phyloP scores from a whole-genome alignment of 2,113 vertebrate species.

The Saguinus imperator region DNA sequence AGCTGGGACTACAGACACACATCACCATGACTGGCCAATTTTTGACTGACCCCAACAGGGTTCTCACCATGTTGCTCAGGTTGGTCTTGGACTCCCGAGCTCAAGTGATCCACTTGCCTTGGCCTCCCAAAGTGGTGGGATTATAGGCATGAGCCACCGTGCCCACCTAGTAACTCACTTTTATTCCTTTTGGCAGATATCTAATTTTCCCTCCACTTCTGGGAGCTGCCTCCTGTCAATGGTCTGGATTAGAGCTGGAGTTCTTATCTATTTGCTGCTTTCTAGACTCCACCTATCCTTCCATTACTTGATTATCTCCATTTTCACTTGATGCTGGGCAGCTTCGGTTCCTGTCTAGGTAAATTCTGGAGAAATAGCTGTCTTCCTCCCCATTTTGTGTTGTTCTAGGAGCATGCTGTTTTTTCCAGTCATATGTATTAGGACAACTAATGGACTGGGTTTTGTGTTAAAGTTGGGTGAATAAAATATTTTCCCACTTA shows the following conservation, averaged over 20 bases:
- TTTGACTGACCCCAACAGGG: too few species aligned
- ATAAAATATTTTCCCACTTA: slow-evolving; percentile 55
- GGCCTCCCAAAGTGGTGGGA: too few species aligned
- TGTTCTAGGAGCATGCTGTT: background rate
- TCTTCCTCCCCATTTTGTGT: background rate
- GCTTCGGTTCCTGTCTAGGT: background rate
- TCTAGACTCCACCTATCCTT: background rate
- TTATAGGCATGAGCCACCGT: too few species aligned
- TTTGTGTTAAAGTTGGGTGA: background rate
- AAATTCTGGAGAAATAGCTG: background rate
- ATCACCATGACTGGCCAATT: too few species aligned
- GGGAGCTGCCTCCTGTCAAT: background rate
- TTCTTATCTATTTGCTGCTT: background rate
- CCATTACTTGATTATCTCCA: background rate
- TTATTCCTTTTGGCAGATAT: background rate
- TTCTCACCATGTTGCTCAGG: too few species aligned
- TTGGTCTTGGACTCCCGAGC: too few species aligned
- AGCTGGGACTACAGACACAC: too few species aligned
- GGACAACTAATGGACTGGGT: slow-evolving; percentile 9
- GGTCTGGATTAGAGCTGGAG: background rate
- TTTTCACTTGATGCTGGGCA: background rate
- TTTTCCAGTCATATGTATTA: background rate
- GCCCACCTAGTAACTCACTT: background rate
- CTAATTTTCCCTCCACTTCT: background rate
- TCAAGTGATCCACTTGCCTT: too few species aligned